These are phyloP conservation scores for Coracopsis vasa DNA, from an alignment of 2,113 vertebrate genomes.

Conservation along the genomic window DNA sequence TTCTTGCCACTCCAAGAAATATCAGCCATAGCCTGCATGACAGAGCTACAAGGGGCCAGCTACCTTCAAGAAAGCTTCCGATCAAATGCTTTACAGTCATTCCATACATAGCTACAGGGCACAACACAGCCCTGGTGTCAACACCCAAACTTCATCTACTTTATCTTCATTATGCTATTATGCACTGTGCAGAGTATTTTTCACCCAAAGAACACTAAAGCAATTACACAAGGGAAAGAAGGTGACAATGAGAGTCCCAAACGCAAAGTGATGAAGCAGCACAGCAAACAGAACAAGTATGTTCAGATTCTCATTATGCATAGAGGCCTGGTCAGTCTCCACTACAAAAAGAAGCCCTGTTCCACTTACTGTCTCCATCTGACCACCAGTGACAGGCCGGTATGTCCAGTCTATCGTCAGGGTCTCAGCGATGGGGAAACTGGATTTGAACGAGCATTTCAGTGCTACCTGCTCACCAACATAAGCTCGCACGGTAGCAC, in stretches of 20 bases:
- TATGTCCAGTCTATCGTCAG: conserved; percentile 89
- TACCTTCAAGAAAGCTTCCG: neutral
- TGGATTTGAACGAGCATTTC: conserved; percentile 86
- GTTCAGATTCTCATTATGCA: neutral
- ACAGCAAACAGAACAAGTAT: neutral
- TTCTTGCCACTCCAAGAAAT: neutral
- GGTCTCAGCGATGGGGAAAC: conserved; percentile 72
- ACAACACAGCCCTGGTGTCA: neutral
- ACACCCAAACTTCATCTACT: neutral
- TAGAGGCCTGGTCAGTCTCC: neutral
- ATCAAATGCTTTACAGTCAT: too few species aligned
- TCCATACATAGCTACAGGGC: accelerated
- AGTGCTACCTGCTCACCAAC: conserved; percentile 76
- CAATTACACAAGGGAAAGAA: neutral
- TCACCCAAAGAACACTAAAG: neutral
- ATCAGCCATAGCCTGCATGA: neutral
- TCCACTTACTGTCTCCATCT: conserved; percentile 72
- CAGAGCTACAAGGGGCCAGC: neutral
- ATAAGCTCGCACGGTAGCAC: conserved; percentile 74
- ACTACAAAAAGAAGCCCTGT: neutral
- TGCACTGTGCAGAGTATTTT: neutral
- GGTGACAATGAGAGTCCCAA: accelerated
- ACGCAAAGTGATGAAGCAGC: neutral
- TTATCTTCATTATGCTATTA: neutral
- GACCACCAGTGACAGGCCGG: conserved; percentile 75